phyloP scores from a whole-genome alignment of 2,888 invertebrate species.

The Drosophila silvestris region DNA sequence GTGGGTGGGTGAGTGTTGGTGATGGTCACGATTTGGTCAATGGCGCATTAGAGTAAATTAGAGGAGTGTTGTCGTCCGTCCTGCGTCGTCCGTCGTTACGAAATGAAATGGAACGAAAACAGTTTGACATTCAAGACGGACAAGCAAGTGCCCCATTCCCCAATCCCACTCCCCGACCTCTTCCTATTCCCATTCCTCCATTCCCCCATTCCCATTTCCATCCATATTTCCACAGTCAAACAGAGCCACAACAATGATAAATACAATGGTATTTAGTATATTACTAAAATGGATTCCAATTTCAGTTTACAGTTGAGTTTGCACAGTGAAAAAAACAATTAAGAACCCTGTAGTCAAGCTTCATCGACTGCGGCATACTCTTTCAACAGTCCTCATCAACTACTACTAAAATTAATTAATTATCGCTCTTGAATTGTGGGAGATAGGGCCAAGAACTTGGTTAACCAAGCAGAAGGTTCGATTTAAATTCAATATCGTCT shows the following conservation, averaged over 20 bases:
- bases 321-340: neutral
- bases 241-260: neutral
- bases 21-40: slow-evolving; percentile 4
- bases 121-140: slow-evolving; percentile 4
- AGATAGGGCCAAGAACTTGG: neutral
- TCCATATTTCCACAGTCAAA: neutral
- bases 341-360: neutral
- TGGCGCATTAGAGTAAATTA: slow-evolving; percentile 57
- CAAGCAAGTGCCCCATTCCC: slow-evolving; percentile 10
- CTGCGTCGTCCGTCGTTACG: slow-evolving; percentile 12
- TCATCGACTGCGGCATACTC: neutral
- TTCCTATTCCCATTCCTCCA: neutral
- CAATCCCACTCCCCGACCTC: neutral
- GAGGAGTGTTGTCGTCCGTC: slow-evolving; percentile 49
- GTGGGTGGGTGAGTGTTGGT: neutral
- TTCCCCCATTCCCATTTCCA: neutral
- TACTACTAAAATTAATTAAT: neutral
- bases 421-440: neutral
- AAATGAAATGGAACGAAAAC: slow-evolving; percentile 29
- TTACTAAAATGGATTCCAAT: neutral
- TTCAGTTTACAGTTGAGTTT: neutral
- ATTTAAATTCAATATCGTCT: neutral
- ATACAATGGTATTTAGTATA: neutral
- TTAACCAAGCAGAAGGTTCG: neutral
- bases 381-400: neutral